Base-by-base conservation (phyloP, 2,113 vertebrate genomes). In the Tapirus terrestris region DNA sequence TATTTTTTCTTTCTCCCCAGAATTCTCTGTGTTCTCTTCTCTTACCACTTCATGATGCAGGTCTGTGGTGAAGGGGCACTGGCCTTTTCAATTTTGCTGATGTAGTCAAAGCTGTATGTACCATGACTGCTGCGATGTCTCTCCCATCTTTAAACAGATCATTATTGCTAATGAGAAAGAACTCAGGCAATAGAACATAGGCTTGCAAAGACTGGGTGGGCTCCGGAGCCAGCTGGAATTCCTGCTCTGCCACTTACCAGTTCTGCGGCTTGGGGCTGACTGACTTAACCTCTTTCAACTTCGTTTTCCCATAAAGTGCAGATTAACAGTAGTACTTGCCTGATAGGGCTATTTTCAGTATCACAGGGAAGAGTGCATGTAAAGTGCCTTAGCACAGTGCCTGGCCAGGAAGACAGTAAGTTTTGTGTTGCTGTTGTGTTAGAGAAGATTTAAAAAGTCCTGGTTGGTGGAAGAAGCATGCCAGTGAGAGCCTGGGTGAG, bases 131-230 rank as follows among this genome's bases (percentile, higher is more conserved):
- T 53, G 58, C 45, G n/a, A 51, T 76, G 53, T 81, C 43, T 96
- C 56, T 94, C 43, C 63, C 17, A 91, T 58, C 72, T 89, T 82
- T 92, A 86, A 56, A 86, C 20, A 80, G 48, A 60, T 45, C 31
- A 83, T 92, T 92, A 92, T 68, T 97, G 12, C 56, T 88, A 92
- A 75, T 60, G 79, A 93, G 90, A 95, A 93, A 76, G 29, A 80
- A 95, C 68, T 91, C 67, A 89, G 48, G 48, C 82, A 96, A 68
- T 56, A 76, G 39, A 73, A 86, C 67, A 13, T 9, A 58, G 76
- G 53, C 48, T 76, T 94, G 20, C 45, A 60, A 96, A 96, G 77
- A 86, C 53, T 43, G 36, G 53, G 31, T 93, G 53, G 65, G 63
- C 43, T 94, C 25, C 93, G 56, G 88, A 89, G 43, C 39, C 65